phyloP scores from a whole-genome alignment of 2,113 vertebrate genomes.

The Anhinga rufa region DNA sequence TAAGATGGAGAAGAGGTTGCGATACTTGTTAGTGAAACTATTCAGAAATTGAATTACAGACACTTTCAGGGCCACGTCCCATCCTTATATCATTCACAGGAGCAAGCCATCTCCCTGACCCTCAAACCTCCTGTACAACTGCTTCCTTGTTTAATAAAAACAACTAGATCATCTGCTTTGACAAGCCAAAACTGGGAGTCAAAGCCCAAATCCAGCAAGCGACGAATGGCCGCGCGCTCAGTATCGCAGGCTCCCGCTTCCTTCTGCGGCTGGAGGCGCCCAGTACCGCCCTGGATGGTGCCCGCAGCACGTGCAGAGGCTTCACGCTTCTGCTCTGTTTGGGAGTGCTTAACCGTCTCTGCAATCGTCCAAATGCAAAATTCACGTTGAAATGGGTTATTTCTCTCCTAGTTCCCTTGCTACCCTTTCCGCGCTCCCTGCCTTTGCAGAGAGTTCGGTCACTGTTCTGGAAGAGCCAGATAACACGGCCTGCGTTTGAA shows the following conservation, averaged over 20 bases:
- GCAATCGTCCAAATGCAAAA: not conserved
- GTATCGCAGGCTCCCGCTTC: not conserved
- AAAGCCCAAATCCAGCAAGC: not conserved
- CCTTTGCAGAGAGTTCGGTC: not conserved
- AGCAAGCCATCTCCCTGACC: not conserved
- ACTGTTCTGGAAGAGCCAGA: not conserved
- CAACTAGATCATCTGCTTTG: not conserved
- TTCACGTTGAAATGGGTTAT: not conserved
- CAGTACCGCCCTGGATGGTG: not conserved
- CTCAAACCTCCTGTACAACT: not conserved
- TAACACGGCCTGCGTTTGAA: not conserved
- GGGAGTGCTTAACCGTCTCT: not conserved
- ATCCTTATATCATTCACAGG: slow-evolving; percentile 14
- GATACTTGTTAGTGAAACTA: not conserved
- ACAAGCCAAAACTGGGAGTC: not conserved
- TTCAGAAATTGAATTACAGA: slow-evolving; percentile 1
- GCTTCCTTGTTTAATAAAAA: not conserved
- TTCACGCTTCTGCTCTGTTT: not conserved
- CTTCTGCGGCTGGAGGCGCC: not conserved
- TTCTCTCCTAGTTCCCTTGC: not conserved
- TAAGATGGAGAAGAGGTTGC: not conserved
- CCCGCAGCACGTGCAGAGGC: not conserved
- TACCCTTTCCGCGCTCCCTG: not conserved
- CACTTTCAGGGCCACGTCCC: not conserved
- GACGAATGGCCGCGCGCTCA: not conserved